Conservation (phyloP, 2,888 invertebrate genomes). For the Gastracanthus pulcherrimus region DNA sequence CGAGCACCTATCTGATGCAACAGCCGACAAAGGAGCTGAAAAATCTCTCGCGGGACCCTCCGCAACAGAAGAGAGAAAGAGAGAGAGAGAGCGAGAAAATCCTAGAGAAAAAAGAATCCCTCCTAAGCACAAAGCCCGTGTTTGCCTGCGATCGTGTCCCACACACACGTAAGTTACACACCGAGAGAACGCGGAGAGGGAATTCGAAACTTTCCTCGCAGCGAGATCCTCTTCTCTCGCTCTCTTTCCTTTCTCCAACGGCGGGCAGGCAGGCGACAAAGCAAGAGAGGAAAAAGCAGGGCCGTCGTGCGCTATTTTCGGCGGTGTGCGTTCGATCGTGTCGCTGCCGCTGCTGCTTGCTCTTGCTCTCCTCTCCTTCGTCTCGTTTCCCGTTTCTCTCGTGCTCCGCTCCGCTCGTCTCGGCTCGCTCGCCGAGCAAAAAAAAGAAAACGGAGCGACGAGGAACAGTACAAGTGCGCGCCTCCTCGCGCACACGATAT, state of each 20-base stretch:
- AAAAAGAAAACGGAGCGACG: neutral
- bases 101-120: neutral
- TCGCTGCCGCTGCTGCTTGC: neutral
- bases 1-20: neutral
- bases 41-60: neutral
- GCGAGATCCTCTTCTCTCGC: constrained; percentile 20
- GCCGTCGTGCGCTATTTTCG: constrained; percentile 53
- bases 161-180: neutral
- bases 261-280: constrained; percentile 6
- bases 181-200: neutral
- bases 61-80: no score
- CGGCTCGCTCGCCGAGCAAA: neutral
- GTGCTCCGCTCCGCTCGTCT: neutral
- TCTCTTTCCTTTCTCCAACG: no score
- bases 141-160: neutral
- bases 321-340: constrained; percentile 45
- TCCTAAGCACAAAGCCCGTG: neutral
- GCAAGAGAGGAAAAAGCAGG: constrained; percentile 28
- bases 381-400: neutral
- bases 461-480: neutral
- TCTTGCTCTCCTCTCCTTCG: neutral
- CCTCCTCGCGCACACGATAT: constrained; percentile 67
- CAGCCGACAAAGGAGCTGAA: neutral
- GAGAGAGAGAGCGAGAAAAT: no score
- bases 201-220: constrained; percentile 16